These are phyloP conservation scores for Psix sp. DNA, from an alignment of 1,140 invertebrate species.

Conservation along the genomic window DNA sequence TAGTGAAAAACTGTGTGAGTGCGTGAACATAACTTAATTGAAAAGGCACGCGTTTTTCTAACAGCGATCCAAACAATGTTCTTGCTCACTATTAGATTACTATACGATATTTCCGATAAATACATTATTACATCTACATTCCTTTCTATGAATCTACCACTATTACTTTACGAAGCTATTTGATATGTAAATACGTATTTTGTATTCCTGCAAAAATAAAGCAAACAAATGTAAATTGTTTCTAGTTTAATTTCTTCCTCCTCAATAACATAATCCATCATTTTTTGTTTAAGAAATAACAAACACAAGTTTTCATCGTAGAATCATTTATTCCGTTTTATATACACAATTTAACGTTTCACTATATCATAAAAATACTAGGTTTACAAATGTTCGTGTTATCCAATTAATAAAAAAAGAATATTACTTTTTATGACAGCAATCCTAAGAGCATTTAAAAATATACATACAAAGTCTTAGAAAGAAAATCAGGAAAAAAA, in stretches of 20 bases:
- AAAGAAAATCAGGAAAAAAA: slow-evolving; percentile 1
- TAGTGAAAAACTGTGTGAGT: slow-evolving; percentile 19
- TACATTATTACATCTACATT: slow-evolving; percentile 60
- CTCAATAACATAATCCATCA: no score
- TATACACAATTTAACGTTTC: slow-evolving; percentile 36
- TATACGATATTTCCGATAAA: slow-evolving; percentile 58
- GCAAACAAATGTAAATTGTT: slow-evolving; percentile 58
- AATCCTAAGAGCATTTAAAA: slow-evolving; percentile 8
- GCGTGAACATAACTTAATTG: slow-evolving; percentile 42
- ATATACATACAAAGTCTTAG: slow-evolving; percentile 16
- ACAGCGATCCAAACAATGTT: slow-evolving; percentile 58
- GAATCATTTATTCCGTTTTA: slow-evolving; percentile 43
- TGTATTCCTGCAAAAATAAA: slow-evolving; percentile 62
- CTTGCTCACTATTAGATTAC: slow-evolving; percentile 60
- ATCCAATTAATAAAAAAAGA: slow-evolving; percentile 9
- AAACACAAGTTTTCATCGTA: no score
- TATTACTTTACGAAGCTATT: slow-evolving; percentile 59
- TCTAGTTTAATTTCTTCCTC: no score
- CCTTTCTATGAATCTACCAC: slow-evolving; percentile 59
- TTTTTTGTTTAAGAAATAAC: no score
- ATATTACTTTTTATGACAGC: slow-evolving; percentile 3
- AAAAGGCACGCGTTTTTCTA: slow-evolving; percentile 56
- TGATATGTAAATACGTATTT: slow-evolving; percentile 62
- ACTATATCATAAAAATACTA: slow-evolving; percentile 41
- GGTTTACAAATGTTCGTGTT: slow-evolving; percentile 26